Evolutionary conservation across 2,888 invertebrate species (phyloP), one percentile per base, ranked within the genome.

Genomic region (Ennomos fuscantarius): DNA sequence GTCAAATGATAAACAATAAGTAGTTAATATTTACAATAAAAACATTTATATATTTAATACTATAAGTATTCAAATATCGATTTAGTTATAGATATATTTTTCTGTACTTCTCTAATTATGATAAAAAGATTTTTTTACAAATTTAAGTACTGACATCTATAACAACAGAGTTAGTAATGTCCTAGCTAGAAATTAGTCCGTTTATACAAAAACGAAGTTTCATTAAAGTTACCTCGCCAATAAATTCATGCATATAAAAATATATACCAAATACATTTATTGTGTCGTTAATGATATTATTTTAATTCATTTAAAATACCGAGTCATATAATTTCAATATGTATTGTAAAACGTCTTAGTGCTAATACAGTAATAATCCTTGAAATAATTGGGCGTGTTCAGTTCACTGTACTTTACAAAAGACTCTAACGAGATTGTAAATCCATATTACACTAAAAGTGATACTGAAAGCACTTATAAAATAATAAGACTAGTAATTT

Each of bases 201-300:
- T 70, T 70, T 75, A 76, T 80, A 77, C 76, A 81, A 76, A 79
- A 79, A 73, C 70, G 67, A 70, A 71, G 71, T 69, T 67, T 67
- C 70, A 73, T 73, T 76, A 68, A 77, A 77, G 75, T 73, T 64
- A 70, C 71, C 73, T 81, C 81, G 74, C 80, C 78, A 76, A 83
- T 87, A 89, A 88, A 89, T 84, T 81, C 81, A 84, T 80, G 79
- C 81, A 82, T 90, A 89, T 89, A 87, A 89, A 90, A 90, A 90
- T 89, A 89, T 89, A 88, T 89, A 82, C 82, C 82, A 76, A 84
- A 84, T 83, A 81, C 81, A 82, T 81, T 82, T 81, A 75, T 76
- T 78, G 77, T 73, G 77, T 79, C 76, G 72, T 71, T 73, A 78
- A 73, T 79, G 82, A 82, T 81, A 80, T 78, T 55, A 72, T 75